These are phyloP conservation scores for Myopa testacea DNA, from an alignment of 2,888 invertebrate genomes.

Conservation along the genomic window DNA sequence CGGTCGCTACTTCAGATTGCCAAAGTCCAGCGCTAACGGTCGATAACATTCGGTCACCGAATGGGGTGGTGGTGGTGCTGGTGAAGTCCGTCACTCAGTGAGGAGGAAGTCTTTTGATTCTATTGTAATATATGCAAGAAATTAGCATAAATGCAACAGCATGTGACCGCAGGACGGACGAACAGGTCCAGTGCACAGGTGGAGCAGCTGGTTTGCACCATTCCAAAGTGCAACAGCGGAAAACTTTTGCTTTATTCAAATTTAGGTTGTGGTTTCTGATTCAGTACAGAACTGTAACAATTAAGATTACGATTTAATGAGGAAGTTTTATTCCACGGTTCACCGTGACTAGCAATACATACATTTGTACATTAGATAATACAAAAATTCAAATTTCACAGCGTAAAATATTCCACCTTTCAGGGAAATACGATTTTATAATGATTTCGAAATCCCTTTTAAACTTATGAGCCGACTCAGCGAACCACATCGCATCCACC, in stretches of 20 bases:
- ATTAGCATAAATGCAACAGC: constrained; percentile 34
- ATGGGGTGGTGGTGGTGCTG: constrained; percentile 2
- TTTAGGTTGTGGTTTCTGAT: background rate
- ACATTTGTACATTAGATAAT: too few species aligned
- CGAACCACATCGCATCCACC: too few species aligned
- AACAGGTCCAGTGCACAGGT: constrained; percentile 6
- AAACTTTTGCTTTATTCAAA: background rate
- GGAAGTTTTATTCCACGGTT: background rate
- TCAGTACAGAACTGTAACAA: background rate
- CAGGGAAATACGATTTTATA: too few species aligned
- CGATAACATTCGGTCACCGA: background rate
- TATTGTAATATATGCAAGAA: constrained; percentile 20
- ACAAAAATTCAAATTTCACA: too few species aligned
- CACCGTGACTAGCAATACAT: too few species aligned
- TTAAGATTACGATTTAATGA: background rate
- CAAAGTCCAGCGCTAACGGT: constrained; percentile 12
- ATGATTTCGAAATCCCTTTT: too few species aligned
- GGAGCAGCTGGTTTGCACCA: background rate
- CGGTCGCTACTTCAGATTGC: too few species aligned
- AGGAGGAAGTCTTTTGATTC: background rate
- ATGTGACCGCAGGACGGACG: constrained; percentile 20
- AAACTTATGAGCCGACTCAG: too few species aligned
- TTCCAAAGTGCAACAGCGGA: background rate
- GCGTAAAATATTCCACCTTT: too few species aligned
- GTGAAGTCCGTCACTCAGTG: background rate